Evolutionary conservation across 2,888 invertebrate species (phyloP).

Genomic region (Helobdella robusta): DNA sequence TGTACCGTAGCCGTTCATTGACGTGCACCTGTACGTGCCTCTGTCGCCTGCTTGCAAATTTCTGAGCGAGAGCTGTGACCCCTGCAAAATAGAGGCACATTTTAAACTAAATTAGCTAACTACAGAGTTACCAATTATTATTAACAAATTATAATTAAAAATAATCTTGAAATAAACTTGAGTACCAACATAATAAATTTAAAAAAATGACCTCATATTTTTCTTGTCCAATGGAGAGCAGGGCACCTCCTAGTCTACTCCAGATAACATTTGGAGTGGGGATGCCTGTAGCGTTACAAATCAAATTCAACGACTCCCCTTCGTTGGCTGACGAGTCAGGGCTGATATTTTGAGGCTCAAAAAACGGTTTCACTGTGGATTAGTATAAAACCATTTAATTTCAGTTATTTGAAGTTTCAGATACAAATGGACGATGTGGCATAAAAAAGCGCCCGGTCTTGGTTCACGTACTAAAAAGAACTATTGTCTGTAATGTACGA

Average conservation of each 20-base stretch:
- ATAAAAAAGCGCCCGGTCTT: too few species aligned
- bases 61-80: conserved; percentile 22
- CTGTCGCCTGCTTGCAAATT: conserved; percentile 29
- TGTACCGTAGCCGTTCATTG: conserved; percentile 29
- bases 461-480: too few species aligned
- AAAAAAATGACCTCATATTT: conserved; percentile 28
- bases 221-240: conserved; percentile 36
- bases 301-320: conserved; percentile 30
- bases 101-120: too few species aligned
- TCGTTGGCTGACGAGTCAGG: conserved; percentile 31
- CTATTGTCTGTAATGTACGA: too few species aligned
- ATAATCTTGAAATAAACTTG: too few species aligned
- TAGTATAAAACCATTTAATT: too few species aligned
- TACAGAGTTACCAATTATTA: too few species aligned
- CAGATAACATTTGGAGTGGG: conserved; percentile 34
- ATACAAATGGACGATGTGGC: too few species aligned
- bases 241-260: conserved; percentile 33
- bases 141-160: too few species aligned
- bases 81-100: conserved; percentile 28
- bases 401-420: too few species aligned
- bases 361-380: conserved; percentile 30
- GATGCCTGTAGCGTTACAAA: conserved; percentile 34
- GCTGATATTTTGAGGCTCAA: conserved; percentile 31
- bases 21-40: conserved; percentile 32
- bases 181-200: too few species aligned